Base-by-base conservation (phyloP, 2,888 invertebrate species). In the Drosophila nigricruria region DNA sequence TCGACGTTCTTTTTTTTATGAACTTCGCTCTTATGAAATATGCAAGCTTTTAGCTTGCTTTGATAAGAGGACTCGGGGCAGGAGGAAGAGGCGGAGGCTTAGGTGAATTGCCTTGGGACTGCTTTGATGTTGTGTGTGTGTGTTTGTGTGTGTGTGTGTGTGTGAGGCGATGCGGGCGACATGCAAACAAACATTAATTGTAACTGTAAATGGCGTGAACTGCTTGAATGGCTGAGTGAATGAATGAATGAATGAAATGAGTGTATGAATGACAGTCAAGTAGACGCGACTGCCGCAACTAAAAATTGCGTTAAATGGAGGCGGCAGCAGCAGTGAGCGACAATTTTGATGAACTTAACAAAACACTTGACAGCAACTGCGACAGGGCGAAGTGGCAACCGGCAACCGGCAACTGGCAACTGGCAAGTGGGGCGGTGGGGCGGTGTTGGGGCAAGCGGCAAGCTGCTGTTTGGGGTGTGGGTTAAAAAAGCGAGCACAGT, bases 341-440 rank as follows among this genome's bases (percentile, higher is more conserved):
- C 90, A 87, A 82, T 89, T 87, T 85, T 85, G 89, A 89, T 89
- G 88, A 87, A 89, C 86, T 87, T 85, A 89, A 87, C 89, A 89
- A 87, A 87, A 89, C 85, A 87, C 86, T 87, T 88, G 89, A 88
- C 85, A 82, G 80, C 73, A 68, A 67, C 47, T 52, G 66, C 54
- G 58, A 61, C 66, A 52, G 66, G 62, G 56, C 18, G 18, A 52
- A 58, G 58, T 53, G 53, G 43, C 52, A 43, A 32, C 40, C 6
- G 62, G 45, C 14, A 36, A 34, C 9, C 16, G 32, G 18, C 3
- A 10, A 3, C n/a, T n/a, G 34, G 27, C n/a, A 36, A 34, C 9
- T 20, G 32, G 18, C 3, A 10, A 3, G 25, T n/a, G 34, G 27
- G 20, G 14, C 9, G 9, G 1, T 5, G 16, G 52, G 34, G 16